Evolutionary conservation across 2,113 vertebrate genomes (phyloP), one percentile per base, ranked within the genome.

Genomic region (Cinclus mexicanus): DNA sequence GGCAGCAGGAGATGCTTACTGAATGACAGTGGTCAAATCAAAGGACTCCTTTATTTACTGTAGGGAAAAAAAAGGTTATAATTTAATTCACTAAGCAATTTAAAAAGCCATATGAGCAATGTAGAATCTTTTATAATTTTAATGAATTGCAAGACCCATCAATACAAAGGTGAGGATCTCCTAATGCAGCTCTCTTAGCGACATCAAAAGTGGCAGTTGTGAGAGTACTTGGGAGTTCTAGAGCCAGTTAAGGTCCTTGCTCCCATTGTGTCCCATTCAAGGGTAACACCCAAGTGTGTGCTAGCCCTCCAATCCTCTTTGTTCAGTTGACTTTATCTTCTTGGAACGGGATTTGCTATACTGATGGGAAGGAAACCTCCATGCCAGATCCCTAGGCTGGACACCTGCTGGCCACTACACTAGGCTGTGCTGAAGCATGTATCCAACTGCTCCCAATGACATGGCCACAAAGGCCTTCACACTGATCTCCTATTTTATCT

Each of bases 351-450:
- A 28, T 9, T 28, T 37, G 19, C 31, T 31, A 11, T 7, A 26
- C 24, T 19, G 19, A 57, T 13, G 14, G 56, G 46, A 82, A 81
- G 14, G 64, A 74, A 94, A 37, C 4, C 22, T n/a, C 35, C 13
- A 14, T 19, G 52, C 12, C 52, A 33, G 74, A 63, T 33, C 29
- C 42, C 23, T 6, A 33, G 63, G 19, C 22, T 39, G 37, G 33
- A n/a, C 22, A 53, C 10, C 49, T 29, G 37, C 2, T 0, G 20
- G 72, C 20, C 41, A 33, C 24, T 3, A 11, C 0, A 31, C 29
- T 1, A 1, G 7, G 52, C 13, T 47, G 26, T 7, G 41, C 55
- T 29, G 53, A 63, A 68, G 26, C 60, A 12, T 0, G 26, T 14
- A 52, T 16, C 49, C 68, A 31, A 2, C 22, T n/a, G 28, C n/a